phyloP scores from a whole-genome alignment of 1,140 invertebrate species.

The Mactra quadrangularis region DNA sequence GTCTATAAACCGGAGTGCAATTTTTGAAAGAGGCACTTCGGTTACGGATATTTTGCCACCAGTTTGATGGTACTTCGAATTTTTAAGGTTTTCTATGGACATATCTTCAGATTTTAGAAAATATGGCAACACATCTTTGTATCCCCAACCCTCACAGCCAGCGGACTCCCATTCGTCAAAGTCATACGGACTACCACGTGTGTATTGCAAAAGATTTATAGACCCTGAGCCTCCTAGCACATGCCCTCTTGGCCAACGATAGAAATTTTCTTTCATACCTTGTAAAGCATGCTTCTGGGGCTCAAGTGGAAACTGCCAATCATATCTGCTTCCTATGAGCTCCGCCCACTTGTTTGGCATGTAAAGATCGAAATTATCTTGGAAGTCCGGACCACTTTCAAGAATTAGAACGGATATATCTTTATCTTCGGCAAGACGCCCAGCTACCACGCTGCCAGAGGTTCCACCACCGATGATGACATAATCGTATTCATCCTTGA shows the following conservation, averaged over 20 bases:
- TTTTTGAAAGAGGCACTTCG: not conserved
- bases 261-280: slow-evolving; percentile 87
- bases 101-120: slow-evolving; percentile 56
- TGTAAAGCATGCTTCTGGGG: slow-evolving; percentile 92
- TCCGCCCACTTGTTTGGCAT: slow-evolving; percentile 60
- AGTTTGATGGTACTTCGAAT: slow-evolving; percentile 34
- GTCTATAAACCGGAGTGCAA: not conserved
- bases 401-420: slow-evolving; percentile 91
- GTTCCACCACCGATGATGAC: slow-evolving; percentile 93
- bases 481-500: slow-evolving; percentile 31
- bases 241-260: slow-evolving; percentile 88
- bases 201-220: slow-evolving; percentile 86
- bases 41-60: slow-evolving; percentile 38
- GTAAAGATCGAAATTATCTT: slow-evolving; percentile 90
- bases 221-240: slow-evolving; percentile 71
- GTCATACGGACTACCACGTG: slow-evolving; percentile 94
- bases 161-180: slow-evolving; percentile 90
- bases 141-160: slow-evolving; percentile 51
- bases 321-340: slow-evolving; percentile 83
- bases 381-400: slow-evolving; percentile 96
- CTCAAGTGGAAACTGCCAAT: slow-evolving; percentile 97
- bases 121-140: slow-evolving; percentile 57
- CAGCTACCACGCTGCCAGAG: slow-evolving; percentile 96
- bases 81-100: slow-evolving; percentile 7
- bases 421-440: slow-evolving; percentile 91